These are phyloP conservation scores for Mimumesa dahlbomi DNA, from an alignment of 2,888 invertebrate genomes.

Conservation along the genomic window DNA sequence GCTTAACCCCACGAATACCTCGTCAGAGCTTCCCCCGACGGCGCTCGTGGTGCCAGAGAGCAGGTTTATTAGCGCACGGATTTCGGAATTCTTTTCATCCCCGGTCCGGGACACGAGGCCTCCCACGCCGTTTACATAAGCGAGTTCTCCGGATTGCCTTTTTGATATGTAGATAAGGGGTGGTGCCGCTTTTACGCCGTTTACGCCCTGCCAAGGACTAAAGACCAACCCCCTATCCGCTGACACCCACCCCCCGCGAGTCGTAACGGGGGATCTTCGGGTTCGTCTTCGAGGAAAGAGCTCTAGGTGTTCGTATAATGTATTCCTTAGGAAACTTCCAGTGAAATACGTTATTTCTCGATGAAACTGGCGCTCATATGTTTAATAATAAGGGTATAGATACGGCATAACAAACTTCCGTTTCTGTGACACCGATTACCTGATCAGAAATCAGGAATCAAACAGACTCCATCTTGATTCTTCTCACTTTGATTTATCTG, in stretches of 20 bases:
- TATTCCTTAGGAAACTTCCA: no score
- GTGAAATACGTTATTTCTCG: no score
- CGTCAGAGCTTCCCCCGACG: slow-evolving; percentile 72
- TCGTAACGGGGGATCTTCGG: not conserved
- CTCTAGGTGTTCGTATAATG: no score
- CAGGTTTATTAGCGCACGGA: slow-evolving; percentile 80
- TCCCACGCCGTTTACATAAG: slow-evolving; percentile 79
- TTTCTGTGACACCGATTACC: no score
- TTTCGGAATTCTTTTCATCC: slow-evolving; percentile 80
- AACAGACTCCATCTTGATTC: no score
- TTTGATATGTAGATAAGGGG: slow-evolving; percentile 80
- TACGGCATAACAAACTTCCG: no score
- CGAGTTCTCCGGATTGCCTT: slow-evolving; percentile 80
- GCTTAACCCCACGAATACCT: slow-evolving; percentile 79
- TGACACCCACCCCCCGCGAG: slow-evolving; percentile 47
- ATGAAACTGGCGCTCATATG: no score
- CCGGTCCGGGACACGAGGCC: slow-evolving; percentile 69
- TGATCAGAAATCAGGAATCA: no score
- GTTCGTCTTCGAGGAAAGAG: no score
- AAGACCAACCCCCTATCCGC: slow-evolving; percentile 31
- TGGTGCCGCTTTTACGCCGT: slow-evolving; percentile 77
- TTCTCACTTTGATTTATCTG: no score
- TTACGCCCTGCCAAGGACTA: slow-evolving; percentile 72
- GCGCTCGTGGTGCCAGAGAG: slow-evolving; percentile 67
- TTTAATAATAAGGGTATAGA: no score